Percentiles rank a stretch among this genome's conserved stretches.
These are phyloP conservation scores for Tetrao urogallus DNA, from an alignment of 2,113 vertebrate genomes.

Conservation along the genomic window DNA sequence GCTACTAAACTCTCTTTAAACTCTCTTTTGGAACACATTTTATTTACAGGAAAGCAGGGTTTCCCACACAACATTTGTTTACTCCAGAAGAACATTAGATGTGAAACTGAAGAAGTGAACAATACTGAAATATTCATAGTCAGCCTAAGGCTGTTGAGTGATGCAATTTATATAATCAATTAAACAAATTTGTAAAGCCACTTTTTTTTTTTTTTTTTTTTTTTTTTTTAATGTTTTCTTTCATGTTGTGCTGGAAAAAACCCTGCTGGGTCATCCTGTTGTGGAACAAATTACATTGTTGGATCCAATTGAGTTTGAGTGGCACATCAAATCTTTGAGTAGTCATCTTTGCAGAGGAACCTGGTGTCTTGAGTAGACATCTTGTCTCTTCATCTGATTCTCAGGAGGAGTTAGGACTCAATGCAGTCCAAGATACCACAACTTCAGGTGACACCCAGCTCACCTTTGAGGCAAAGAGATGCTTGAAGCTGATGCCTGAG, in stretches of 20 bases:
- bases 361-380: not conserved
- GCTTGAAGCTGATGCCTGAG: not conserved
- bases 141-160: conserved; percentile 33
- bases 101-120: not conserved
- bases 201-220: not conserved
- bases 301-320: conserved; percentile 8
- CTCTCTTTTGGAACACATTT: not conserved
- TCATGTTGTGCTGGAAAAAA: conserved; percentile 37
- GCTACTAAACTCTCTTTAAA: not conserved
- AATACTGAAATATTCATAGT: conserved; percentile 59
- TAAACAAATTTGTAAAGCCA: not conserved
- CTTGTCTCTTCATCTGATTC: not conserved
- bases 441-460: not conserved
- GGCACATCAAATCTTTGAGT: not conserved
- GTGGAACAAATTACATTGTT: not conserved
- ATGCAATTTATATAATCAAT: conserved; percentile 57
- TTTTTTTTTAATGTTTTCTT: not conserved
- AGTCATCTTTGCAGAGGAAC: not conserved
- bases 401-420: not conserved
- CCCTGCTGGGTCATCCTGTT: conserved; percentile 48
- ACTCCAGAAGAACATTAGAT: conserved; percentile 51
- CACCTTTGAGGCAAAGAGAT: not conserved
- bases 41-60: not conserved
- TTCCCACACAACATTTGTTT: conserved; percentile 39
- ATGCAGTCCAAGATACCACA: not conserved